phyloP scores from a whole-genome alignment of 2,797 vertebrate genomes.

The Heterohyrax brucei region DNA sequence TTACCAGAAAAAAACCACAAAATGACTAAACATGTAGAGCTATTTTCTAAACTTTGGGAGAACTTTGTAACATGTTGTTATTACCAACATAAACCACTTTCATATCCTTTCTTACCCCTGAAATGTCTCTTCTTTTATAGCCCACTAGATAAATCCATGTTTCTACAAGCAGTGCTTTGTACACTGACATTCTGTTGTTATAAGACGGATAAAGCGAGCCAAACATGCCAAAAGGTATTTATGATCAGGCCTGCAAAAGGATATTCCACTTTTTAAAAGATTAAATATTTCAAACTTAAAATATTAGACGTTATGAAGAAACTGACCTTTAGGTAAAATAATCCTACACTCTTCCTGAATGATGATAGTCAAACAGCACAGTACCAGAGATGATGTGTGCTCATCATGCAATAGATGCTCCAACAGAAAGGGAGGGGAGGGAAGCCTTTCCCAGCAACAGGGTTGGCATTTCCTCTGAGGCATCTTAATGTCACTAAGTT shows the following conservation, averaged over 20 bases:
- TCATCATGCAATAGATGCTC: slow-evolving; percentile 42
- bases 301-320: slow-evolving; percentile 30
- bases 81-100: slow-evolving; percentile 40
- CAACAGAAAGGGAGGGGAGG: background rate
- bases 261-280: slow-evolving; percentile 50
- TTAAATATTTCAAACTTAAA: slow-evolving; percentile 38
- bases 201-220: slow-evolving; percentile 48
- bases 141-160: background rate
- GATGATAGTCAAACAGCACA: slow-evolving; percentile 18
- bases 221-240: slow-evolving; percentile 46
- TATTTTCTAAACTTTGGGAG: slow-evolving; percentile 26
- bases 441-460: background rate
- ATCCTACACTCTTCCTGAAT: slow-evolving; percentile 39
- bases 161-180: slow-evolving; percentile 43
- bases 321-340: background rate
- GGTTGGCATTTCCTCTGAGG: background rate
- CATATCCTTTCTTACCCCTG: background rate
- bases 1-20: slow-evolving; percentile 37
- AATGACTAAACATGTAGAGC: slow-evolving; percentile 41
- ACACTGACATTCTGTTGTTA: slow-evolving; percentile 47
- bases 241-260: slow-evolving; percentile 12
- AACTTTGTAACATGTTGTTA: slow-evolving; percentile 17
- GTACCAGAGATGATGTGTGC: background rate
- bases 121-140: slow-evolving; percentile 43
- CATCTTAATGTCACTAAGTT: slow-evolving; percentile 13